phyloP scores from a whole-genome alignment of 2,113 vertebrate genomes.

The Oxygymnocypris stewartii region DNA sequence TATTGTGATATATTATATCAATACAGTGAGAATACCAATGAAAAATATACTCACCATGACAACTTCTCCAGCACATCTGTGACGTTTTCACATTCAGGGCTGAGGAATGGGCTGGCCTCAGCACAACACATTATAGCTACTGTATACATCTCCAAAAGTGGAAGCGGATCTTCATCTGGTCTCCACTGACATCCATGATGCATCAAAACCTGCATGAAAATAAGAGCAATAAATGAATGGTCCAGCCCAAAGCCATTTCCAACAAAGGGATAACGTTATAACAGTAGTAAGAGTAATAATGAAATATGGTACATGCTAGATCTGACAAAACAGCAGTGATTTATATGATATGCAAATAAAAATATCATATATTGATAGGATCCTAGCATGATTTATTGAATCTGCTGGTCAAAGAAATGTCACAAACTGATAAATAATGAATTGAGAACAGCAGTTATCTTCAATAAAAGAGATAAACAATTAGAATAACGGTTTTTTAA shows the following conservation, averaged over 20 bases:
- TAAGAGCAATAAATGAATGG: constrained; percentile 29
- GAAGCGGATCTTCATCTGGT: constrained; percentile 91
- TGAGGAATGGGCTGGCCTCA: constrained; percentile 88
- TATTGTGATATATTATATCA: not conserved
- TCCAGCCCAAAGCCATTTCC: not conserved
- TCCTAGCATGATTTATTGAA: not conserved
- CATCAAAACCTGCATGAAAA: constrained; percentile 83
- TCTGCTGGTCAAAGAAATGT: not conserved
- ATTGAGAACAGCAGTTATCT: not conserved
- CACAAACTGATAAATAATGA: not conserved
- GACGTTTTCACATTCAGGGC: constrained; percentile 95
- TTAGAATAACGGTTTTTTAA: not conserved
- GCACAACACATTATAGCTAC: constrained; percentile 93
- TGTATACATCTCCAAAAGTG: constrained; percentile 93
- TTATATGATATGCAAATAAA: not conserved
- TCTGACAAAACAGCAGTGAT: not conserved
- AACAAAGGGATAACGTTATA: not conserved
- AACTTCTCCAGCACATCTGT: constrained; percentile 96
- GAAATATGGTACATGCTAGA: not conserved
- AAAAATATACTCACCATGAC: constrained; percentile 85
- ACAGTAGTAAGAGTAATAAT: not conserved
- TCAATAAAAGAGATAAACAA: not conserved
- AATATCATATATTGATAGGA: not conserved
- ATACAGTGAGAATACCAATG: not conserved
- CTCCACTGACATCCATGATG: constrained; percentile 96